Conservation (phyloP, 2,113 vertebrate genomes). For the Murina feae region DNA sequence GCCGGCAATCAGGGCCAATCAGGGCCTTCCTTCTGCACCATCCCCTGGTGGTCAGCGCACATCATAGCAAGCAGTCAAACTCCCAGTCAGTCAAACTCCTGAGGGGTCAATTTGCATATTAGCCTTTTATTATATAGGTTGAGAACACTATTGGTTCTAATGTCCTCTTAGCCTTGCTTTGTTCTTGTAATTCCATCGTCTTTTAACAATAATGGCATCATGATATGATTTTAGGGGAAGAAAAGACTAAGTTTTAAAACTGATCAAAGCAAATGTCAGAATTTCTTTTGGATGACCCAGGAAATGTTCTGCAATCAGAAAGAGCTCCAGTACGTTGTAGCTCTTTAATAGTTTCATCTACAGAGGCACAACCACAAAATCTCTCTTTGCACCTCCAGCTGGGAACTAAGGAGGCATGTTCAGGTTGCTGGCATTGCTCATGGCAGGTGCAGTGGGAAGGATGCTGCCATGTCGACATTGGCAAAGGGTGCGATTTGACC, state of each 20-base stretch:
- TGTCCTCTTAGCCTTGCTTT: neutral
- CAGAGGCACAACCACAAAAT: neutral
- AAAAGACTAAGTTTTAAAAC: neutral
- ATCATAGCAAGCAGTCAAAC: rapidly evolving
- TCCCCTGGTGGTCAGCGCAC: too few species aligned
- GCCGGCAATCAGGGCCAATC: too few species aligned
- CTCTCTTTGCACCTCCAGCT: neutral
- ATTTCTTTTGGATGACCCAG: neutral
- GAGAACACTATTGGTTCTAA: neutral
- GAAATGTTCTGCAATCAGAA: neutral
- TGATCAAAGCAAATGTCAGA: neutral
- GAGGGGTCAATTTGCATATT: too few species aligned
- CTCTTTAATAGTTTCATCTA: neutral
- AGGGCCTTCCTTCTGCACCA: too few species aligned
- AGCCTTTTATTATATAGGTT: too few species aligned
- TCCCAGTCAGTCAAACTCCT: too few species aligned
- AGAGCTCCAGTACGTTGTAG: neutral
- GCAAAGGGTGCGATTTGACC: neutral
- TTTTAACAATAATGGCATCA: neutral
- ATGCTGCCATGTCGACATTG: neutral
- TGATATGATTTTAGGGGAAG: neutral
- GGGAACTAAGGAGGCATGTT: neutral
- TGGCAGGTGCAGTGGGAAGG: neutral
- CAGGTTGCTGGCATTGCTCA: neutral
- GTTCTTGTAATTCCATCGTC: neutral